Percentiles rank a stretch among this genome's conserved stretches.
phyloP scores from a whole-genome alignment of 1,140 invertebrate species.

The Globodera ellingtonae region DNA sequence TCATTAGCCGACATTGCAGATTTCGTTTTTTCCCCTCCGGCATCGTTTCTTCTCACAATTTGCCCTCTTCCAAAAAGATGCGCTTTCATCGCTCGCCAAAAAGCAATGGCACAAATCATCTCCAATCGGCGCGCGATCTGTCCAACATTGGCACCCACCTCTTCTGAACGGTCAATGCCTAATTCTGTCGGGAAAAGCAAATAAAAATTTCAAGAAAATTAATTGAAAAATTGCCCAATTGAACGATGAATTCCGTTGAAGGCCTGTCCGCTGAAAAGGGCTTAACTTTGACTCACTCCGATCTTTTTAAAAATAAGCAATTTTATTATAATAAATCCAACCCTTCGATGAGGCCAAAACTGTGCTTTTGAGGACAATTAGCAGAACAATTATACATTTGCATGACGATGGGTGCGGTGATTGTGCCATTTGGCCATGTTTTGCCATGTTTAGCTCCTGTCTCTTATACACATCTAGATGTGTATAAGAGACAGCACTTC shows the following conservation, averaged over 20 bases:
- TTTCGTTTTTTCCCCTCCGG: conserved; percentile 7
- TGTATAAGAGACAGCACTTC: too few species aligned
- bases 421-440: not conserved
- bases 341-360: not conserved
- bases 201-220: not conserved
- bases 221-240: not conserved
- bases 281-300: not conserved
- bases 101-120: conserved; percentile 16
- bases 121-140: not conserved
- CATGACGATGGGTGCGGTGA: not conserved
- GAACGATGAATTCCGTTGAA: not conserved
- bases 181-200: not conserved
- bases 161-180: not conserved
- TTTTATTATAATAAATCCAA: not conserved
- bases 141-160: not conserved
- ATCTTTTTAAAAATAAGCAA: not conserved
- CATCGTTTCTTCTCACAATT: not conserved
- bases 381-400: not conserved
- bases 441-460: too few species aligned
- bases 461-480: too few species aligned
- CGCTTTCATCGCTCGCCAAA: not conserved
- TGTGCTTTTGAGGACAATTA: not conserved
- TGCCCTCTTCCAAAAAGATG: conserved; percentile 24
- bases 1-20: not conserved
- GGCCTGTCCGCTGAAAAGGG: not conserved